Evolutionary conservation across 2,797 vertebrate genomes (phyloP).

Genomic region (Gymnocypris eckloni): DNA sequence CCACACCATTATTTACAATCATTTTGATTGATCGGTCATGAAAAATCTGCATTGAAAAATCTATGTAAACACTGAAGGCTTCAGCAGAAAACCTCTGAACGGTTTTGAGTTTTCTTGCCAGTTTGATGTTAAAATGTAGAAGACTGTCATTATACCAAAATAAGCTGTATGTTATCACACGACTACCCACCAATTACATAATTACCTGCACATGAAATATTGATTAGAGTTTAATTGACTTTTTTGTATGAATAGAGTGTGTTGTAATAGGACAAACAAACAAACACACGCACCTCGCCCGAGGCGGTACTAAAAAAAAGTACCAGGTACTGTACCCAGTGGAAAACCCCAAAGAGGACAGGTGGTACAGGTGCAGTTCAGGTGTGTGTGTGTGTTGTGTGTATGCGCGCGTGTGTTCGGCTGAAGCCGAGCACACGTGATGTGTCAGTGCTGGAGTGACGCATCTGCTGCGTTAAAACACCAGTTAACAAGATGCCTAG

Average conservation of each 20-base stretch:
- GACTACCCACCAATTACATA: background rate
- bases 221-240: too few species aligned
- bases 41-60: background rate
- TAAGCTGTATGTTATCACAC: background rate
- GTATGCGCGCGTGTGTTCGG: too few species aligned
- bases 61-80: background rate
- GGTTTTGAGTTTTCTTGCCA: background rate
- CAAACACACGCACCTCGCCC: too few species aligned
- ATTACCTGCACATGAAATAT: too few species aligned
- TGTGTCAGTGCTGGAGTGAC: background rate
- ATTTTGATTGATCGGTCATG: background rate
- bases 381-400: too few species aligned
- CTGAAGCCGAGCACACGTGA: background rate
- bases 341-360: too few species aligned
- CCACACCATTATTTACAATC: background rate
- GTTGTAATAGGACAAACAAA: too few species aligned
- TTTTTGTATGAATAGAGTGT: too few species aligned
- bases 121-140: background rate
- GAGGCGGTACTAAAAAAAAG: too few species aligned
- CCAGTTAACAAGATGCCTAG: slow-evolving; percentile 37
- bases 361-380: too few species aligned
- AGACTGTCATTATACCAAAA: background rate
- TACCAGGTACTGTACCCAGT: too few species aligned
- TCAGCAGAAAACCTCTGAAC: background rate
- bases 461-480: slow-evolving; percentile 40